phyloP scores from a whole-genome alignment of 1,140 invertebrate genomes.

The Laupala kohalensis region DNA sequence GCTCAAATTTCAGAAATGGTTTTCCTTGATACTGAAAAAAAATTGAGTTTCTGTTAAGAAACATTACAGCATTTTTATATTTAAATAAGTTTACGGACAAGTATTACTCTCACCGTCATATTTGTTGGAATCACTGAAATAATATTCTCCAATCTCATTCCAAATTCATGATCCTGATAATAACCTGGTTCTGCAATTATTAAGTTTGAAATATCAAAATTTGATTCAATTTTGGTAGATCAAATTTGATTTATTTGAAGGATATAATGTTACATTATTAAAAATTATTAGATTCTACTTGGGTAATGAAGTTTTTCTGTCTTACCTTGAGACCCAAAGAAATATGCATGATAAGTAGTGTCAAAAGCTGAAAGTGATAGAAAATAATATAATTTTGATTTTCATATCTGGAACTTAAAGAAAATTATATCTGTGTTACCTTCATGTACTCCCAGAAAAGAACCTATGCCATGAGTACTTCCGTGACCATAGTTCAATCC shows the following conservation, averaged over 20 bases:
- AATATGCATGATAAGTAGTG: slow-evolving; percentile 23
- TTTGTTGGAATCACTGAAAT: slow-evolving; percentile 33
- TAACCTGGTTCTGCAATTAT: slow-evolving; percentile 28
- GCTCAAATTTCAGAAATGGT: slow-evolving; percentile 43
- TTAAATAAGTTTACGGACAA: not conserved
- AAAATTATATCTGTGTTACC: slow-evolving; percentile 31
- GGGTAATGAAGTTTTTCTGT: not conserved
- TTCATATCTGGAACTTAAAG: not conserved
- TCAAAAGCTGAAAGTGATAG: slow-evolving; percentile 24
- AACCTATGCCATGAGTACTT: slow-evolving; percentile 47
- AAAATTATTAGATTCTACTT: not conserved
- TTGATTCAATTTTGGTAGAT: not conserved
- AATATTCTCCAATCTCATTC: slow-evolving; percentile 55
- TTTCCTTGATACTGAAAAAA: slow-evolving; percentile 3
- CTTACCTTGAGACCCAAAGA: slow-evolving; percentile 27
- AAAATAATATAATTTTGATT: slow-evolving; percentile 5
- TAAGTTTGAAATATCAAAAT: not conserved
- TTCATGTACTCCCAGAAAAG: slow-evolving; percentile 48
- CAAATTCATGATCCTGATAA: slow-evolving; percentile 46
- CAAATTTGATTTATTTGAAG: not conserved
- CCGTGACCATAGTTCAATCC: slow-evolving; percentile 47
- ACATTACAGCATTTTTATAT: not conserved
- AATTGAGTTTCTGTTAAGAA: not conserved
- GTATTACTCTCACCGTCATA: slow-evolving; percentile 17
- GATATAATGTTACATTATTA: not conserved